Percentiles rank a stretch among this genome's conserved stretches.
These are phyloP conservation scores for Todus mexicanus DNA, from an alignment of 2,797 vertebrate genomes.

Conservation along the genomic window DNA sequence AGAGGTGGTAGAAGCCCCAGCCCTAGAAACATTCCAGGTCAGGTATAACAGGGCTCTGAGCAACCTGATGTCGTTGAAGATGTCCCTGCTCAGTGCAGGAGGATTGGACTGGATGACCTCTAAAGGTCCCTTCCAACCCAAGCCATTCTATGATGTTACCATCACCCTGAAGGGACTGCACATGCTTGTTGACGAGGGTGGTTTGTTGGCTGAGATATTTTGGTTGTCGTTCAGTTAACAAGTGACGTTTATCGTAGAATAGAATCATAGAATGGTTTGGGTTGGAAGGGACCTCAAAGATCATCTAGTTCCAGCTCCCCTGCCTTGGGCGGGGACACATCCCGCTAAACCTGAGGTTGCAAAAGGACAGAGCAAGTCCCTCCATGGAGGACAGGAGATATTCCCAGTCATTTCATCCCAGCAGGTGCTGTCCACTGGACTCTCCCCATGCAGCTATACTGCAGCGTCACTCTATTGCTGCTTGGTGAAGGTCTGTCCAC, in stretches of 20 bases:
- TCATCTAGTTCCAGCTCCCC: no score
- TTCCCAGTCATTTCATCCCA: background rate
- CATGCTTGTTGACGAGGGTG: background rate
- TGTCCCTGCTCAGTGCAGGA: background rate
- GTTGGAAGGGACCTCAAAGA: no score
- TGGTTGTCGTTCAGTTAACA: background rate
- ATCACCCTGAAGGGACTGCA: background rate
- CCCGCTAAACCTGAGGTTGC: no score
- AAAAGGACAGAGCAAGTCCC: background rate
- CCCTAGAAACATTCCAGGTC: background rate
- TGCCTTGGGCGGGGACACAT: no score
- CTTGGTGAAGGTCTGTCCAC: background rate
- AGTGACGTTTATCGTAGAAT: background rate
- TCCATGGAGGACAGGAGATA: background rate
- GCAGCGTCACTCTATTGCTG: background rate
- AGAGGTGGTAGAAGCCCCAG: background rate
- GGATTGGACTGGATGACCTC: background rate
- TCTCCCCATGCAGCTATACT: background rate
- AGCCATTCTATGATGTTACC: background rate
- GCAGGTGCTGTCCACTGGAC: background rate
- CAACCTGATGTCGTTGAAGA: background rate
- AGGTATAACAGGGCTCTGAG: background rate
- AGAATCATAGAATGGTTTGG: no score
- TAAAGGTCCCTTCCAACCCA: background rate
- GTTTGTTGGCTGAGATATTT: background rate